Percentiles rank a stretch among this genome's conserved stretches.
These are phyloP conservation scores for Phrixothrix hirtus DNA, from an alignment of 2,888 invertebrate species.

Conservation along the genomic window DNA sequence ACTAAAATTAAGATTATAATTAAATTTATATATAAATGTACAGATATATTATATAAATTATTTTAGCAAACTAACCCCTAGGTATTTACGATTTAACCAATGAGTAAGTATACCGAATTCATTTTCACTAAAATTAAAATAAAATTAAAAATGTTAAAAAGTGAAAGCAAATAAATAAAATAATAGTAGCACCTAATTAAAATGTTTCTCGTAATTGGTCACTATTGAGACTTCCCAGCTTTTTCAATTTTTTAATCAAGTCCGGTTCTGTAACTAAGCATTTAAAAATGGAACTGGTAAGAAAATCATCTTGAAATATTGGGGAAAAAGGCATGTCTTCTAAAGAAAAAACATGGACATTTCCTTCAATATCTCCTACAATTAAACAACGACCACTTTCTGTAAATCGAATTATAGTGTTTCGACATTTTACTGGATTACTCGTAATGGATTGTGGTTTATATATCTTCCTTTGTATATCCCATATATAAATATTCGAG, in stretches of 20 bases:
- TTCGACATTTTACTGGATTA: slow-evolving; percentile 56
- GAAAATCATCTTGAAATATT: slow-evolving; percentile 66
- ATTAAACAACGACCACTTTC: slow-evolving; percentile 70
- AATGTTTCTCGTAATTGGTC: too few relatives aligned
- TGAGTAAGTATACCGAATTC: background rate
- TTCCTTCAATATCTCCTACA: slow-evolving; percentile 69
- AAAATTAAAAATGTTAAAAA: too few relatives aligned
- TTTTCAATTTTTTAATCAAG: slow-evolving; percentile 64
- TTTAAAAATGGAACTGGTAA: slow-evolving; percentile 67
- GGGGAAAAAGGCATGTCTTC: slow-evolving; percentile 77
- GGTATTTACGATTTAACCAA: background rate
- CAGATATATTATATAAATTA: background rate
- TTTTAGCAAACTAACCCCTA: too few relatives aligned
- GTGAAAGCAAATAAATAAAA: too few relatives aligned
- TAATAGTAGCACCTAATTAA: too few relatives aligned
- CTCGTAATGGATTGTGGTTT: slow-evolving; percentile 66
- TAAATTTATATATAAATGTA: background rate
- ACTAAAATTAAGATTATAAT: too few relatives aligned
- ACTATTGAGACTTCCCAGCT: slow-evolving; percentile 54
- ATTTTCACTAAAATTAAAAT: too few relatives aligned
- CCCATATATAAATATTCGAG: slow-evolving; percentile 75
- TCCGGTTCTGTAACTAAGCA: slow-evolving; percentile 67
- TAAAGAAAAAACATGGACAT: slow-evolving; percentile 69
- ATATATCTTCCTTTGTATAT: slow-evolving; percentile 72
- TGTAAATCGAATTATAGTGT: slow-evolving; percentile 67